Base-by-base conservation (phyloP, 2,888 invertebrate genomes). In the Andrena bicolor region DNA sequence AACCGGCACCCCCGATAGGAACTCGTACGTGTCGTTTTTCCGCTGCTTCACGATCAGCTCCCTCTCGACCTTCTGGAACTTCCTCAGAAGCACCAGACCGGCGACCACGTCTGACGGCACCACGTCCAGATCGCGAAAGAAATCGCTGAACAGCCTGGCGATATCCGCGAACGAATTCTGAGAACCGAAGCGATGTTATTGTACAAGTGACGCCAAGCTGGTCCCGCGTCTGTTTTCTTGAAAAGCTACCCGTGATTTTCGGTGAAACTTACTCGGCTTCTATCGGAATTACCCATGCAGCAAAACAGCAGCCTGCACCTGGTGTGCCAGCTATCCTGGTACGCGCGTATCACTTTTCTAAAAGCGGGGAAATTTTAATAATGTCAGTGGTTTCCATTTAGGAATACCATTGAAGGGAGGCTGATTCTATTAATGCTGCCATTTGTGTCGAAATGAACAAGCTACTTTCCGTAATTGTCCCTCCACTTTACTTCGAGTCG, bases 81-180 rank as follows among this genome's bases (percentile, higher is more conserved):
- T 96, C 76, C 98, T 94, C 73, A 98, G 94, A 66, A 98, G 94
- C 10, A 98, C 97, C 82, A 98, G 94, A 2, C 98, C 98, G 28
- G 97, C 98, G 1, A 98, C 96, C 6, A 98, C 97, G 94, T 98
- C 98, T 58, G 97, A 97, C 2, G 98, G 98, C 26, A 97, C 98
- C 41, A 98, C 97, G 94, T 98, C 98, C 86, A 98, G 94, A 93
- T 98, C 98, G 41, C 97, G 95, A 94, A 98, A 98, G 94, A 98
- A 98, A 92, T 98, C 98, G 80, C 97, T 97, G 83, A 98, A 94
- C 63, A 98, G 94, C 82, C 97, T 95, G 5, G 98, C 98, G 83
- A 98, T 97, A 92, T 98, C 98, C 30, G 97, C 96, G 92, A 98
- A 97, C 10, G 97, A 97, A 92, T 97, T 97, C 94, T 97, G 95